Evolutionary conservation across 2,113 vertebrate genomes (phyloP).

Genomic region (Anoura caudifer): DNA sequence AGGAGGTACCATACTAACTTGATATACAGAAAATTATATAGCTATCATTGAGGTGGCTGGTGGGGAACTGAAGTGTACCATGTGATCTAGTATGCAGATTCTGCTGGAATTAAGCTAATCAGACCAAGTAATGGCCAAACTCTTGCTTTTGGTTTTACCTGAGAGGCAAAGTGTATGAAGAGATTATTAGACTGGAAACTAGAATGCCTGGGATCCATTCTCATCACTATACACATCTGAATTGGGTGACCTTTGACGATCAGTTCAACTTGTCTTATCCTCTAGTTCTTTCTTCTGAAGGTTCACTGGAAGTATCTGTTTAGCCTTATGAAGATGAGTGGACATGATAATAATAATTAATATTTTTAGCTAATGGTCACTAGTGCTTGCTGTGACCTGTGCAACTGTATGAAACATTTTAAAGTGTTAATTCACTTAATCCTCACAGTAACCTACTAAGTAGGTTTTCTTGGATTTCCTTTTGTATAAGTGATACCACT

Average conservation of each 20-base stretch:
- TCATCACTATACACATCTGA: neutral
- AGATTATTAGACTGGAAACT: neutral
- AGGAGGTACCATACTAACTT: neutral
- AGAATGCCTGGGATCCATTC: neutral
- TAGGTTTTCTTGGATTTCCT: neutral
- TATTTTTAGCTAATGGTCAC: neutral
- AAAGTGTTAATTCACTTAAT: neutral
- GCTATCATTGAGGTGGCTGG: neutral
- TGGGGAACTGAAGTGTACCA: neutral
- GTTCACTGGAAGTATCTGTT: neutral
- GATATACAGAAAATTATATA: neutral
- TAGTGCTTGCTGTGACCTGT: neutral
- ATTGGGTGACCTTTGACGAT: neutral
- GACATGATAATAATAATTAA: neutral
- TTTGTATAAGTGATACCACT: neutral
- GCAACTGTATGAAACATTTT: neutral
- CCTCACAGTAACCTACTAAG: neutral
- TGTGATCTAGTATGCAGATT: neutral
- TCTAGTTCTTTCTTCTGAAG: neutral
- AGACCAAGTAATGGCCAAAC: neutral
- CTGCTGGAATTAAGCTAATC: neutral
- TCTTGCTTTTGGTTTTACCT: neutral
- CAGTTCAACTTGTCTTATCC: neutral
- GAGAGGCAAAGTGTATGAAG: neutral
- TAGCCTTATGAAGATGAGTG: neutral